Evolutionary conservation across 1,140 invertebrate species (phyloP).

Genomic region (Neoseiulus cucumeris): DNA sequence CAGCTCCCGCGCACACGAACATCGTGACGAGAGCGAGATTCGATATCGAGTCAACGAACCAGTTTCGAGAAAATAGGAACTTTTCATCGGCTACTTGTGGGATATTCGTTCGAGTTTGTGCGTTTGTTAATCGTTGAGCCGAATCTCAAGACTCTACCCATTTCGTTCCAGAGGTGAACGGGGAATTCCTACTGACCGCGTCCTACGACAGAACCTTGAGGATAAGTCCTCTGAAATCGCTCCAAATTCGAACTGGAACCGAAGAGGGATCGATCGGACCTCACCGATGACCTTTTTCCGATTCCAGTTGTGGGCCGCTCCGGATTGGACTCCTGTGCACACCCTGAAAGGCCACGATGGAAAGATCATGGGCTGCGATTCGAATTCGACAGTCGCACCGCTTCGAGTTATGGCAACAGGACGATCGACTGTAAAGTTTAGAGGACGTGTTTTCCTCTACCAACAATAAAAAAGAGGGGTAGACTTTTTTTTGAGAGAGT

Average conservation of each 20-base stretch:
- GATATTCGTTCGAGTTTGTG: too few species aligned
- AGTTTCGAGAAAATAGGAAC: too few species aligned
- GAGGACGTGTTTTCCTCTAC: too few species aligned
- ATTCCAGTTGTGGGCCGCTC: slow-evolving; percentile 64
- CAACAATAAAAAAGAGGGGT: too few species aligned
- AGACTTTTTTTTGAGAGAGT: too few species aligned
- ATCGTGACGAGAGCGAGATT: slow-evolving; percentile 72
- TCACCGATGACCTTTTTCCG: neutral
- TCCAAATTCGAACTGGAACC: too few species aligned
- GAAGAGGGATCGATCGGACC: neutral
- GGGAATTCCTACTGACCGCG: slow-evolving; percentile 61
- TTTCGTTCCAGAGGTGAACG: slow-evolving; percentile 32
- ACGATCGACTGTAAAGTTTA: neutral
- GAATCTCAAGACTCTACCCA: too few species aligned
- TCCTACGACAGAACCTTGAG: slow-evolving; percentile 76
- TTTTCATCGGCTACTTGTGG: too few species aligned
- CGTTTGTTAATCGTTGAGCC: too few species aligned
- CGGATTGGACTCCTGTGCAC: slow-evolving; percentile 84
- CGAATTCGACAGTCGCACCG: slow-evolving; percentile 63
- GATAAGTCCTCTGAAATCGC: slow-evolving; percentile 24
- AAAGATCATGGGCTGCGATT: slow-evolving; percentile 79
- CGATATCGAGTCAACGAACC: slow-evolving; percentile 35
- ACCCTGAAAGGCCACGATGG: slow-evolving; percentile 85
- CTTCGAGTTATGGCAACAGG: slow-evolving; percentile 71
- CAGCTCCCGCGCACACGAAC: slow-evolving; percentile 85